Evolutionary conservation across 92 coral and sea anemone genomes (phyloP), one percentile per base, ranked within the genome.

Genomic region (Porites rus): DNA sequence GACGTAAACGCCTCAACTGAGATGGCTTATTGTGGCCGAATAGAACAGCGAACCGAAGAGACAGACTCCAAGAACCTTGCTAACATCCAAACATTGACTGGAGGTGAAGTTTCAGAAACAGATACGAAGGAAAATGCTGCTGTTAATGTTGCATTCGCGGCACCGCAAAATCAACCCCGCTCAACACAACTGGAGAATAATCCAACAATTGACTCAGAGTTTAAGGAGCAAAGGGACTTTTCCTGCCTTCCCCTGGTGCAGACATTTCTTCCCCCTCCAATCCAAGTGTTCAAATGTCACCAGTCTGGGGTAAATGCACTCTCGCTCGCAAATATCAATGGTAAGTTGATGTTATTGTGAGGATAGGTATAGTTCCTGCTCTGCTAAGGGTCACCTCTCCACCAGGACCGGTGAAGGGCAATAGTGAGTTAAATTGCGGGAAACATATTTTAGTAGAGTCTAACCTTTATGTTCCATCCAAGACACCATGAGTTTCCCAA

Each of bases 241-340:
- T 83, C 94, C 31, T 96, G 95, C 70, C 79, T 92, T 19, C 89
- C 91, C 28, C 77, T 87, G 18, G 92, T 90, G 43, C 81, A 84
- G 54, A 75, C 78, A 28, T 85, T 74, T 25, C 89, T 93, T 66
- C 87, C 70, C 74, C 50, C 70, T 38, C 98, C 99, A 50, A 58
- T 73, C 65, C 94, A 86, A 68, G 90, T 87, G 60, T 82, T 88
- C 85, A 74, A 72, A 22, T 91, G 95, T 9, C 98, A 97, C 81
- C 99, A 97, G 67, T 97, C 99, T 13, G 99, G 99, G 54, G 95
- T 97, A 2, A 97, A 97, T 75, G 91, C 89, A 60, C 62, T 95
- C 10, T 90, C 94, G 22, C 76, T 97, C 50, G 50, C 10, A 8
- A 66, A 86, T 77, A 86, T 72, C 17, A 68, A 28, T 75, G 78